Evolutionary conservation across 2,113 vertebrate genomes (phyloP).

Genomic region (Geococcyx californianus): DNA sequence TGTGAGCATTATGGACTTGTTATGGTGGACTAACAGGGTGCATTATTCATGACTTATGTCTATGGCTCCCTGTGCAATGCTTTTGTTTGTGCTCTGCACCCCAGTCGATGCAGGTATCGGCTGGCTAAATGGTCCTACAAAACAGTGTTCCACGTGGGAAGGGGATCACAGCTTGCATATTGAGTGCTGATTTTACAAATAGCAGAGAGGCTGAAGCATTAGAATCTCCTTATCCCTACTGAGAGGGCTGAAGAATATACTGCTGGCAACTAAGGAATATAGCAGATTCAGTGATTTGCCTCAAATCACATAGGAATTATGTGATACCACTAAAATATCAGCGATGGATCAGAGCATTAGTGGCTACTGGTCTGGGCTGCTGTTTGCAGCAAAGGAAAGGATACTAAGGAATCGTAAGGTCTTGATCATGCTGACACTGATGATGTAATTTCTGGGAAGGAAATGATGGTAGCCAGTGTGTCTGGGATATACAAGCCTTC

Average conservation of each 20-base stretch:
- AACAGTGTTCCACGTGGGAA: fast-evolving
- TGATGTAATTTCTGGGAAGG: not conserved
- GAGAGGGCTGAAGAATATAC: not conserved
- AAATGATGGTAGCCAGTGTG: not conserved
- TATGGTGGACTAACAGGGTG: not conserved
- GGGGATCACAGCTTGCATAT: too few species aligned
- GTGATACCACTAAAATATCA: not conserved
- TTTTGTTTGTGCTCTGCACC: fast-evolving
- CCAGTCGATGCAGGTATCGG: fast-evolving
- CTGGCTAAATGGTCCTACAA: fast-evolving
- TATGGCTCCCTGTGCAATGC: fast-evolving
- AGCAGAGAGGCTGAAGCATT: not conserved
- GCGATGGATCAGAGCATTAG: not conserved
- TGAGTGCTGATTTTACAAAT: fast-evolving
- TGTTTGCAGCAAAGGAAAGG: not conserved
- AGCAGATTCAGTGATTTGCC: not conserved
- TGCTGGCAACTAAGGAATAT: not conserved
- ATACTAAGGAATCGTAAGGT: not conserved
- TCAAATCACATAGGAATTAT: not conserved
- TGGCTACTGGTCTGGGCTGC: not conserved
- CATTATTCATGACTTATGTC: not conserved
- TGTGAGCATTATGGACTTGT: fast-evolving
- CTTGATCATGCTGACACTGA: not conserved
- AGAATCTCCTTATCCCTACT: not conserved
- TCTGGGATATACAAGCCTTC: not conserved